phyloP scores from a whole-genome alignment of 2,797 vertebrate genomes.

The Dendrocincla tyrannina region DNA sequence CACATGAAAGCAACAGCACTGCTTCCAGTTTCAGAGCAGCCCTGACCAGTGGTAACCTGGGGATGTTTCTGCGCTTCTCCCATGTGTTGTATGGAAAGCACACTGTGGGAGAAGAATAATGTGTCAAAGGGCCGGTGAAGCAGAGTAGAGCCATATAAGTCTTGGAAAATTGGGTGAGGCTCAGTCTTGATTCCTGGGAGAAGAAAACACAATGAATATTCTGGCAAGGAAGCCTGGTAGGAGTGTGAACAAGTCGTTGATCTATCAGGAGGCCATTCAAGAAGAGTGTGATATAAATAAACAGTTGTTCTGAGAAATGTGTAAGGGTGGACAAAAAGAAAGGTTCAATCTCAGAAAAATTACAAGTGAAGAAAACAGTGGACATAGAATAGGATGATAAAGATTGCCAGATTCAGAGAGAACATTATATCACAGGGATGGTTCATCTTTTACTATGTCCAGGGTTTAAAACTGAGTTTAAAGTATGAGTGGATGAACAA shows the following conservation, averaged over 20 bases:
- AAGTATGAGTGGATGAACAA: not conserved
- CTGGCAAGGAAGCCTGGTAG: not conserved
- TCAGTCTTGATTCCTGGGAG: not conserved
- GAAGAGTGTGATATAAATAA: not conserved
- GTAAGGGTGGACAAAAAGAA: not conserved
- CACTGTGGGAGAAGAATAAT: not conserved
- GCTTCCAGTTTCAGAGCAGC: not conserved
- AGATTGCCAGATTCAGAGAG: not conserved
- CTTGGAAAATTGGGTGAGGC: not conserved
- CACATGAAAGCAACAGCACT: not conserved
- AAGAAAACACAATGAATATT: not conserved
- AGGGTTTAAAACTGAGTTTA: not conserved
- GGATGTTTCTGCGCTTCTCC: not conserved
- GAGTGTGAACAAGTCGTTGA: not conserved
- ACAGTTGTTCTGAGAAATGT: not conserved
- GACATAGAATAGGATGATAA: not conserved
- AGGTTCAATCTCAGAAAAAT: not conserved
- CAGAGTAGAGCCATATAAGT: fast-evolving
- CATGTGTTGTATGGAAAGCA: not conserved
- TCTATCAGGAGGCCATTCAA: not conserved
- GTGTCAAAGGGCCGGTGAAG: not conserved
- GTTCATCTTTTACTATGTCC: not conserved
- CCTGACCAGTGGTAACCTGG: not conserved
- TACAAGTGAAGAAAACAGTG: not conserved
- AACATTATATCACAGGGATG: not conserved